Percentiles rank a stretch among this genome's conserved stretches.
Conservation (phyloP, 2,797 vertebrate genomes). For the Aulostomus chinensis region DNA sequence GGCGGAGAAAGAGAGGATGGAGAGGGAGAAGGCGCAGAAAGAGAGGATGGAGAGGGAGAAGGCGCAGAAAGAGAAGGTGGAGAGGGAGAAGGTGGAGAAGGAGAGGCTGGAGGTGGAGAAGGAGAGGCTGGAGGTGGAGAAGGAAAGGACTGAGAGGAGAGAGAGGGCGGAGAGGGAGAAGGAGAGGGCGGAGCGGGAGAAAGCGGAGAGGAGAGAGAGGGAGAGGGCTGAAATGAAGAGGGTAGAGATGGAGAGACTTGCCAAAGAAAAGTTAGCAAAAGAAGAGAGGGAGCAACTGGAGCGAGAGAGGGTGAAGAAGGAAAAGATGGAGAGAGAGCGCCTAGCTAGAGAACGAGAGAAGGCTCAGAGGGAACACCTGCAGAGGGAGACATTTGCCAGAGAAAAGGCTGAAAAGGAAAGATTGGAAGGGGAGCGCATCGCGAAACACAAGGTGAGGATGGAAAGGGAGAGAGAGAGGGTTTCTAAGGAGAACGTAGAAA, state of each 20-base stretch:
- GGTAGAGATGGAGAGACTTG: not conserved
- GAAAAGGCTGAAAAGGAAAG: not conserved
- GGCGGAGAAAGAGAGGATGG: not conserved
- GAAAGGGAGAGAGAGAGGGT: conserved; percentile 9
- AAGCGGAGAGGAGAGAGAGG: not conserved
- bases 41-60: not conserved
- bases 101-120: conserved; percentile 2
- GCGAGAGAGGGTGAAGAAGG: not conserved
- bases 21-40: conserved; percentile 10
- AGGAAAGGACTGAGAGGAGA: not conserved
- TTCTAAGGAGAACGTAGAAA: not conserved
- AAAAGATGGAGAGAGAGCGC: too few species aligned
- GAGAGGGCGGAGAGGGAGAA: not conserved
- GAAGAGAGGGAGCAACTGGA: not conserved
- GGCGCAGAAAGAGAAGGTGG: not conserved
- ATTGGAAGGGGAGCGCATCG: not conserved
- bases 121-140: not conserved
- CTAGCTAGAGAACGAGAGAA: not conserved
- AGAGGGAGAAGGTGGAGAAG: conserved; percentile 3
- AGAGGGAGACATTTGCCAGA: not conserved
- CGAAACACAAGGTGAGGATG: not conserved
- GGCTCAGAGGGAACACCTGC: not conserved
- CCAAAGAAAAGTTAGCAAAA: not conserved
- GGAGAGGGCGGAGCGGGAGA: not conserved
- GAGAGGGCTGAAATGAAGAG: not conserved